Conservation (phyloP, 1,140 invertebrate genomes). For the Drosophila sturtevanti region DNA sequence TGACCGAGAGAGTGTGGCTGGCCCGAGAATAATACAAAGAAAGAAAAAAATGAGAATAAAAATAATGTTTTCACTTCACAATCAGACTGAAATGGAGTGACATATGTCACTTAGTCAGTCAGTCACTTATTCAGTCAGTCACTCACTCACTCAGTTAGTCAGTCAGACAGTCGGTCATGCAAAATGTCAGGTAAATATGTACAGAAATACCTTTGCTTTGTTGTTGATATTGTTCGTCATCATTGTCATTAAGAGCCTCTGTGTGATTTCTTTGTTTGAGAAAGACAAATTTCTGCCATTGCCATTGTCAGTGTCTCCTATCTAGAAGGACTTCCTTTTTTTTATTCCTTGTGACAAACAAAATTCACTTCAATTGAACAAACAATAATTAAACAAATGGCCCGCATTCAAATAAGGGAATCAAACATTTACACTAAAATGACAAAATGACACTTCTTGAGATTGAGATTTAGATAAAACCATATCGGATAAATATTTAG, state of each 20-base stretch:
- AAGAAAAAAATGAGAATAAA: background rate
- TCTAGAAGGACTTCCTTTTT: background rate
- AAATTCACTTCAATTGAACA: background rate
- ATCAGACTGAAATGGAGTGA: slow-evolving; percentile 1
- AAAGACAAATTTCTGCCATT: slow-evolving; percentile 7
- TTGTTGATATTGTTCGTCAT: background rate
- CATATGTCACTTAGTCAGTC: slow-evolving; percentile 7
- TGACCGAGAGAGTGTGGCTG: background rate
- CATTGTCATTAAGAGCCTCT: background rate
- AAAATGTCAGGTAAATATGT: slow-evolving; percentile 1
- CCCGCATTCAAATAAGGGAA: background rate
- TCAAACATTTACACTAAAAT: background rate
- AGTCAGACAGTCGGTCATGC: background rate
- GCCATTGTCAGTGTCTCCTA: too few relatives aligned
- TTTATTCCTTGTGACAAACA: background rate
- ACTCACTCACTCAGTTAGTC: background rate
- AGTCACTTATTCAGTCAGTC: background rate
- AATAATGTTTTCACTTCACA: slow-evolving; percentile 8
- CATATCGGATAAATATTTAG: background rate
- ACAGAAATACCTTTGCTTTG: slow-evolving; percentile 4
- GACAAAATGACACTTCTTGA: background rate
- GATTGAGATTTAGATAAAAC: background rate
- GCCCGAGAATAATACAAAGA: background rate
- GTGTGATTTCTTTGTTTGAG: slow-evolving; percentile 6
- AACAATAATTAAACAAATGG: background rate